Evolutionary conservation across 2,888 invertebrate genomes (phyloP), one percentile per base, ranked within the genome.

Genomic region (Brenthis daphne): DNA sequence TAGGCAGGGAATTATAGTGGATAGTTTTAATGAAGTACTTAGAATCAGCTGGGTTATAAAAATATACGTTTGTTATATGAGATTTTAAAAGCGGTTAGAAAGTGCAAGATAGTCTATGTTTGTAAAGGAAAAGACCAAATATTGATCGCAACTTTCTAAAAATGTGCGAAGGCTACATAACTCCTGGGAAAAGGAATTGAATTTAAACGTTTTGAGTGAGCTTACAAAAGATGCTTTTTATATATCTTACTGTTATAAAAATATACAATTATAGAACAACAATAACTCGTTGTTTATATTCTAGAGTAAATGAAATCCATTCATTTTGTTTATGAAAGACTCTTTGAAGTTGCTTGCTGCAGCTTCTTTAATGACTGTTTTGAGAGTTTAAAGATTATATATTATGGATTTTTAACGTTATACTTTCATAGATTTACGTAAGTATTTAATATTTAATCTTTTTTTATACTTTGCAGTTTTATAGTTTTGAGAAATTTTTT

Each of bases 281-380:
- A 37, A 37, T 37, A 37, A 37, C 8, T 6, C 2, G 37, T 37
- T 6, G 48, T 58, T 2, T 48, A 29, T 29, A n/a, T 48, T 58
- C 58, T 48, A 50, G 29, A 29, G 47, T 47, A 48, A 58, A 58
- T 50, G 48, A 29, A 47, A 29, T 47, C 58, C 48, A 14, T 58
- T 48, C 58, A 58, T 48, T 29, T 58, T 57, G 47, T 57, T 57
- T 57, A 16, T 57, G 20, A 48, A 50, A 58, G 48, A 48, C 48
- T 50, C 58, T 58, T 58, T 58, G 58, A 50, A 48, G 58, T 58
- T 29, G 29, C 47, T 43, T 58, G 29, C 58, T 58, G n/a, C n/a
- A 48, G 48, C 47, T n/a, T 29, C 48, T 48, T 57, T 48, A n/a
- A 58, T 48, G 4, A 47, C 58, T 58, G n/a, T 48, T 58, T 29